Percentiles rank a stretch among this genome's conserved stretches.
Evolutionary conservation across 2,113 vertebrate genomes (phyloP).

Genomic region (Penelope pileata): DNA sequence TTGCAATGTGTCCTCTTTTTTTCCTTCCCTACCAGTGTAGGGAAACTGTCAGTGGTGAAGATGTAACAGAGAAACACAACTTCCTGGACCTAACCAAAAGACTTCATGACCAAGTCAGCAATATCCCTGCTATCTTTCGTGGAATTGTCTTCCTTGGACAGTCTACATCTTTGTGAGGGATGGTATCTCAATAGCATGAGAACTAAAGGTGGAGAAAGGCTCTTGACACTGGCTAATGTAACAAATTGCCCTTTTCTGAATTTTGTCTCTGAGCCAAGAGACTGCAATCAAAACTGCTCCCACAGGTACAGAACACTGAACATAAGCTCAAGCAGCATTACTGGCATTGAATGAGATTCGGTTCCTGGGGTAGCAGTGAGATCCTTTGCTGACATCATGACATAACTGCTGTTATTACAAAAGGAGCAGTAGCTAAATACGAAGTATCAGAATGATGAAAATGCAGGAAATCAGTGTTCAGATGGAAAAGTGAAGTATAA

Average conservation of each 20-base stretch:
- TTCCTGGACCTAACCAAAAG: not conserved
- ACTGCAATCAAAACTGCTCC: not conserved
- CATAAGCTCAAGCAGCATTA: not conserved
- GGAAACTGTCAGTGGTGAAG: not conserved
- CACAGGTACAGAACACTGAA: not conserved
- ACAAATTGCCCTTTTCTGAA: not conserved
- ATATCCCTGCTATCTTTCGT: not conserved
- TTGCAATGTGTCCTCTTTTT: no score
- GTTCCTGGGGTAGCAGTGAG: not conserved
- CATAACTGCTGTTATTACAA: slow-evolving; percentile 60
- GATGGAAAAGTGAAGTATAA: not conserved
- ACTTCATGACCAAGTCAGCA: not conserved
- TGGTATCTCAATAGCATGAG: fast-evolving
- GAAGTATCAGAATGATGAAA: slow-evolving; percentile 11
- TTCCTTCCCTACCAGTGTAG: no score
- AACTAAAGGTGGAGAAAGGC: not conserved
- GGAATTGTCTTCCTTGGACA: not conserved
- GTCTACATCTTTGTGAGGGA: not conserved
- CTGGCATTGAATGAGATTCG: slow-evolving; percentile 13
- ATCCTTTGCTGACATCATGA: slow-evolving; percentile 24
- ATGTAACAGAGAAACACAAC: not conserved
- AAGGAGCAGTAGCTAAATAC: slow-evolving; percentile 31
- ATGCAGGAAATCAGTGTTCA: not conserved
- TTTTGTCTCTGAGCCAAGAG: not conserved
- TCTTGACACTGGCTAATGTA: not conserved